Base-by-base conservation (phyloP, 2,797 vertebrate genomes). In the Dryobates pubescens region DNA sequence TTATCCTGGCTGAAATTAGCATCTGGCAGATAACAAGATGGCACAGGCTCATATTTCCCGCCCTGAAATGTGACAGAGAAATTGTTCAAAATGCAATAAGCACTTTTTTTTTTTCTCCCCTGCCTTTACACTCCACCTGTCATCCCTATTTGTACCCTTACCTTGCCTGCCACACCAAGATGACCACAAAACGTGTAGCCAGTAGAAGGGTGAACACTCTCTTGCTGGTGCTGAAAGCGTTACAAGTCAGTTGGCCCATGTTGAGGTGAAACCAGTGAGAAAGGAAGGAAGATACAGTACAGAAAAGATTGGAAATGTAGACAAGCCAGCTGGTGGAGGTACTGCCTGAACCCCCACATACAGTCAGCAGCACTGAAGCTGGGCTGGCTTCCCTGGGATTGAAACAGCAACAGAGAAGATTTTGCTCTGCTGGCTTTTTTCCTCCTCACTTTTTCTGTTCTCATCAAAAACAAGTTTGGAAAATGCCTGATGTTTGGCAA, bases 241-340 rank as follows among this genome's bases (percentile, higher is more conserved):
- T 11, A 23, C 17, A 34, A 24, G n/a, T 30, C 56, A 27, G 7
- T 20, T 0, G 0, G 38, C 26, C 26, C 16, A 24, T 19, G 26
- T 3, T 3, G 4, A 68, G 41, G 64, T 29, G 58, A 53, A 80
- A 70, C 6, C n/a, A n/a, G 43, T 3, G 19, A 41, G 47, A 64
- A 89, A 82, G 0, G 0, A 41, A 68, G 20, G 47, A 6, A 20
- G 19, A 47, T 13, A 13, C 0, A 0, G 6, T 23, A 38, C 68
- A 68, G 22, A 68, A 62, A 26, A 68, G 7, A 8, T 7, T 57
- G n/a, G 62, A 17, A 61, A 29, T 2, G 17, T 19, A 29, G 19
- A 9, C 13, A 8, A n/a, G 27, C n/a, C 69, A 79, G 58, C 19
- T 34, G 34, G 58, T 2, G 5, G 34, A 54, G n/a, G n/a, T n/a